These are phyloP conservation scores for Malurus elegans DNA, from an alignment of 2,113 vertebrate species.

Conservation along the genomic window DNA sequence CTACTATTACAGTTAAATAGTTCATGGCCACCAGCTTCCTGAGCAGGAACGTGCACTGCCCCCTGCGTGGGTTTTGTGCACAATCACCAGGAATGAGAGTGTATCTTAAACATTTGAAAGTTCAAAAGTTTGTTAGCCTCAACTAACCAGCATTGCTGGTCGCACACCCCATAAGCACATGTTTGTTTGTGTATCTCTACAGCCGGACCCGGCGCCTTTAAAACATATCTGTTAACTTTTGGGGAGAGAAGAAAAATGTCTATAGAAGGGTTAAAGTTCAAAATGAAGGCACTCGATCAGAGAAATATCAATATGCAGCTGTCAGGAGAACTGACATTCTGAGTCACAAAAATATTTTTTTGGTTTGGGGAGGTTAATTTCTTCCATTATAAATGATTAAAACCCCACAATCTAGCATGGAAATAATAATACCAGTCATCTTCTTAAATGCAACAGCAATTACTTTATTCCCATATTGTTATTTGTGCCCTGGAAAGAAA, in stretches of 20 bases:
- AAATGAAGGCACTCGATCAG: neutral
- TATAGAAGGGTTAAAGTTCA: neutral
- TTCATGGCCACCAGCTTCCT: neutral
- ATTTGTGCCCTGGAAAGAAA: slow-evolving; percentile 1
- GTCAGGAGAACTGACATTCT: neutral
- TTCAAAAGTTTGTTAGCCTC: neutral
- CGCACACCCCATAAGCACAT: neutral
- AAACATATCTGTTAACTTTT: neutral
- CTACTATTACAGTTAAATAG: slow-evolving; percentile 35
- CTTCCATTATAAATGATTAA: neutral
- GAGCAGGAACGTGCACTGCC: neutral
- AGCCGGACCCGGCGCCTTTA: neutral
- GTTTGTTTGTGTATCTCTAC: neutral
- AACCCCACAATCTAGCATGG: neutral
- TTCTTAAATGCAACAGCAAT: neutral
- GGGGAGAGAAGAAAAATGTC: neutral
- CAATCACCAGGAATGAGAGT: neutral
- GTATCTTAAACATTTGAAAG: neutral
- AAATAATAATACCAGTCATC: neutral
- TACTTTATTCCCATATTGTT: neutral
- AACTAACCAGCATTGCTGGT: neutral
- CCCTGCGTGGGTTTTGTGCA: neutral
- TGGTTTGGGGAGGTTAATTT: neutral
- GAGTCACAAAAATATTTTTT: neutral
- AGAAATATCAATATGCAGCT: slow-evolving; percentile 39